These are phyloP conservation scores for Mesochorus sp. DNA, from an alignment of 2,888 invertebrate genomes.

Conservation along the genomic window DNA sequence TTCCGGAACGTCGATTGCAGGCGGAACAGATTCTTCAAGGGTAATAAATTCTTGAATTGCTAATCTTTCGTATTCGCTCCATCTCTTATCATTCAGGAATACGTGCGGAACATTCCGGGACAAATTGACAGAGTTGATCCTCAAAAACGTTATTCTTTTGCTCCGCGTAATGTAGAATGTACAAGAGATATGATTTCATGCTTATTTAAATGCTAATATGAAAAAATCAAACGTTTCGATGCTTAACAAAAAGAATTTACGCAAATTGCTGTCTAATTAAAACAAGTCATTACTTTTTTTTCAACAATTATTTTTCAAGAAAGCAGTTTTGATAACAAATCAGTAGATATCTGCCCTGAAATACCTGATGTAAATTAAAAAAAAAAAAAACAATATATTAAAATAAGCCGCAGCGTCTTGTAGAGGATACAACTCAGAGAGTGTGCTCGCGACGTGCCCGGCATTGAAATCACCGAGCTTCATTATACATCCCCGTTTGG, in stretches of 20 bases:
- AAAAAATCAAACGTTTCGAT: no score
- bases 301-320: no score
- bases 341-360: no score
- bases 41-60: constrained; percentile 54
- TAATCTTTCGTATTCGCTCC: constrained; percentile 22
- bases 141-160: neutral
- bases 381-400: neutral
- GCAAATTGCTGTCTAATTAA: no score
- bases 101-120: neutral
- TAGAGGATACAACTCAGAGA: neutral
- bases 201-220: no score
- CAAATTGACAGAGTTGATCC: neutral
- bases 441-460: constrained; percentile 17
- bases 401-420: no score
- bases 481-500: constrained; percentile 23
- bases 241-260: no score
- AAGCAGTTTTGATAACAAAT: no score
- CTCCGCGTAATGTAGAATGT: no score
- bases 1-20: constrained; percentile 64
- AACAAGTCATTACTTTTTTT: no score
- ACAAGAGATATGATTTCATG: no score
- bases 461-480: constrained; percentile 37
- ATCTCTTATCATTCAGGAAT: neutral
- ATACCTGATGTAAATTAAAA: no score
- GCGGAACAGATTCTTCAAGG: constrained; percentile 63